Evolutionary conservation across 2,888 invertebrate genomes (phyloP).

Genomic region (Dexiosoma caninum): DNA sequence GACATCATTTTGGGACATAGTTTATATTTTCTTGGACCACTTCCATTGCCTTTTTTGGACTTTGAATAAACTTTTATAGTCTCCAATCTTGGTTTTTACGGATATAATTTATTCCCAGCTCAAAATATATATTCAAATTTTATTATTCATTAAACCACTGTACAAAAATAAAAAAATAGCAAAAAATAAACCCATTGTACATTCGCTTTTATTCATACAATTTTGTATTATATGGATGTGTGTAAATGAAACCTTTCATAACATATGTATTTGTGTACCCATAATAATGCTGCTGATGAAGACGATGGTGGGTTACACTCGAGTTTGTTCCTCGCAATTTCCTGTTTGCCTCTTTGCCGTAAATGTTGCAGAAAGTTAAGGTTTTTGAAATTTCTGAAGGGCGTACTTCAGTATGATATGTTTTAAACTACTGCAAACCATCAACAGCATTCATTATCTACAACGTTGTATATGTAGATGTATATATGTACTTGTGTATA

Average conservation of each 20-base stretch:
- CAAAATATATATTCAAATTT: no score
- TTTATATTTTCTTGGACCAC: no score
- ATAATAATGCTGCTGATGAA: constrained; percentile 51
- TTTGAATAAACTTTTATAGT: no score
- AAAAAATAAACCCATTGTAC: background rate
- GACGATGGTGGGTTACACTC: constrained; percentile 56
- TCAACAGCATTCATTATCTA: background rate
- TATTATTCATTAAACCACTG: no score
- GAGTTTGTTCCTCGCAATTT: constrained; percentile 66
- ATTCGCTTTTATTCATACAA: background rate
- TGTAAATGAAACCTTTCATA: constrained; percentile 42
- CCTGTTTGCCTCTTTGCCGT: constrained; percentile 64
- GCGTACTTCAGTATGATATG: constrained; percentile 54
- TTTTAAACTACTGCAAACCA: constrained; percentile 45
- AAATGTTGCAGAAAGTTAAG: constrained; percentile 61
- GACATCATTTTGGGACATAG: no score
- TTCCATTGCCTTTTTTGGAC: no score
- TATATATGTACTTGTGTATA: no score
- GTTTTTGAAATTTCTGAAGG: constrained; percentile 61
- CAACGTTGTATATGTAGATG: background rate
- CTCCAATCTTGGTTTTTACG: no score
- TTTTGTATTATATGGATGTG: background rate
- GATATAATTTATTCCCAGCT: no score
- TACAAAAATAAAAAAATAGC: background rate
- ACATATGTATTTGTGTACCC: constrained; percentile 47